Base-by-base conservation (phyloP, 2,797 vertebrate species). In the Sparidentex hasta region DNA sequence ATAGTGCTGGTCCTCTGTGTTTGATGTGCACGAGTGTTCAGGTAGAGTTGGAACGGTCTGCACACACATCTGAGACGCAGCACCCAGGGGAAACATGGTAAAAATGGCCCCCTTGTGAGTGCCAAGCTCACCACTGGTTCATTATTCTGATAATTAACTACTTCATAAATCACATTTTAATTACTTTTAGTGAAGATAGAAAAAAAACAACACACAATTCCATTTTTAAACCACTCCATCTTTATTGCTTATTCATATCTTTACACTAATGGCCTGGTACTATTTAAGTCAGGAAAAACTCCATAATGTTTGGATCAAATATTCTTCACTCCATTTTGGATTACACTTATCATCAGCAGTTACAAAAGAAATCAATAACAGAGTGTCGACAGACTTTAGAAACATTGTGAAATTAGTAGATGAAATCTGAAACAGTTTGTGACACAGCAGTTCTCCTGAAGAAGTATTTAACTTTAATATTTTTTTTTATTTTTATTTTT, bases 241-340 rank as follows among this genome's bases (percentile, higher is more conserved):
- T 92, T 91, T 92, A 92, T 92, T 91, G 91, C 89, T 92, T 86
- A 82, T 80, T 86, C 43, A 83, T 84, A 74, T 76, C 77, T 86
- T 87, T 87, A 89, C 87, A 92, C 74, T 51, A 76, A 88, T 70
- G 59, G 73, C 64, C 81, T 83, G 77, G 70, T 81, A 62, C 75
- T 80, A 78, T 69, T 77, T 56, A 83, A 48, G 80, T 72, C 85
- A 89, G 68, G 68, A 68, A 81, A 76, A 80, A 75, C 27, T 76
- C 66, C 75, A 79, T 57, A 76, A 61, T 62, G 43, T 79, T 74
- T 65, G 59, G 65, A 79, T 84, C 76, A 78, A 76, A 85, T 69
- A 67, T 62, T 86, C 54, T 57, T 71, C 75, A 65, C 71, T 79
- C 79, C 59, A 54, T 78, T 76, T 79, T 79, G 48, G 65, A 80